Conservation (phyloP, 2,113 vertebrate species). For the Echinops telfairi region DNA sequence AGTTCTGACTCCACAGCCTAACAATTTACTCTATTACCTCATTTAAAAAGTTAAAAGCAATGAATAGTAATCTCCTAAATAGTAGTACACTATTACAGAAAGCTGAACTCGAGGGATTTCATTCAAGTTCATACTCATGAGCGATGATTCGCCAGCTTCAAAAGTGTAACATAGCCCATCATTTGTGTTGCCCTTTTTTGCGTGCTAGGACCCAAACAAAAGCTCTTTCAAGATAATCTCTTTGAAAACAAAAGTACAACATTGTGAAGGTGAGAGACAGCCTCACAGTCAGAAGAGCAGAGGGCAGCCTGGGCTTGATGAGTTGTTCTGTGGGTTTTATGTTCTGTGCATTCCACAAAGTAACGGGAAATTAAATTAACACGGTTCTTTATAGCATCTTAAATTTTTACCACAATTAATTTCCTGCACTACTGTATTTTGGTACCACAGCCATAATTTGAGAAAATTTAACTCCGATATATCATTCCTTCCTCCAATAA, state of each 20-base stretch:
- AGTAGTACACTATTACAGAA: background rate
- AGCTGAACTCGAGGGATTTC: slow-evolving; percentile 1
- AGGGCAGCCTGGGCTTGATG: slow-evolving; percentile 61
- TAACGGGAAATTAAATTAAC: slow-evolving; percentile 82
- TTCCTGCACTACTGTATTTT: slow-evolving; percentile 72
- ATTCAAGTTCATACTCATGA: slow-evolving; percentile 9
- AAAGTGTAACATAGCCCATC: background rate
- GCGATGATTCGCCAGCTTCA: background rate
- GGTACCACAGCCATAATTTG: slow-evolving; percentile 60
- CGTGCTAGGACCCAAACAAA: background rate
- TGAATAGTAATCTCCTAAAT: background rate
- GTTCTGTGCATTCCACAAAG: slow-evolving; percentile 65
- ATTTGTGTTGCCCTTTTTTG: slow-evolving; percentile 16
- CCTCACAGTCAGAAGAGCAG: background rate
- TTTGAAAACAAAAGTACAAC: background rate
- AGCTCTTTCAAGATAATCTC: slow-evolving; percentile 3
- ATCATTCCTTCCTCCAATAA: slow-evolving; percentile 36
- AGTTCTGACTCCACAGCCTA: background rate
- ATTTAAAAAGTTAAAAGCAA: background rate
- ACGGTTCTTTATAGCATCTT: slow-evolving; percentile 72
- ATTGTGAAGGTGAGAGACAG: slow-evolving; percentile 25
- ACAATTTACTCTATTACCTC: background rate
- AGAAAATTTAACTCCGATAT: slow-evolving; percentile 68
- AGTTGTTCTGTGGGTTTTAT: slow-evolving; percentile 71
- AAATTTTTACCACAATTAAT: slow-evolving; percentile 73